Base-by-base conservation (phyloP, 1,140 invertebrate genomes). In the Trachymyrmex cornetzi region DNA sequence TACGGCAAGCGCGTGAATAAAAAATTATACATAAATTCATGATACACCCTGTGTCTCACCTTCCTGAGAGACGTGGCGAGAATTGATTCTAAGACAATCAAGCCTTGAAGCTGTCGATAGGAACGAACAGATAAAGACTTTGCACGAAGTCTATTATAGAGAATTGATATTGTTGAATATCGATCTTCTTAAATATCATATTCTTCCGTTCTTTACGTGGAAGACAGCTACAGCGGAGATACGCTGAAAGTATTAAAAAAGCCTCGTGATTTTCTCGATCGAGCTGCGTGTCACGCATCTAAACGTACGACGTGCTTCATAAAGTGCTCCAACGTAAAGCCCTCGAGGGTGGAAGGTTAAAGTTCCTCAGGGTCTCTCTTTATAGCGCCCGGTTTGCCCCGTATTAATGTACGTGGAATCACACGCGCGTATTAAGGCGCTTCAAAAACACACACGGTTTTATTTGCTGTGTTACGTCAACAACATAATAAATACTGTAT, bases 291-390 rank as follows among this genome's bases (percentile, higher is more conserved):
- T 44, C 38, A n/a, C 30, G 30, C 63, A 48, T 44, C 48, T 55
- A 9, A 63, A 67, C 14, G 44, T 30, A n/a, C 22, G 24, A 44
- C 50, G 67, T 59, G 66, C 50, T 82, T 24, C 61, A 82, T 74
- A 82, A 82, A 82, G 19, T 24, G 5, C 48, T 48, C 22, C 16
- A 24, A 38, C 79, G 30, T 27, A 38, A 19, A 61, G 57, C 72
- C 59, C 55, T 19, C 55, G 27, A 61, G 55, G 55, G 38, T 61
- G 57, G 57, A 84, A 75, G 44, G 80, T 84, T 75, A 50, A 75
- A 84, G 80, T 74, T 82, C 80, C 61, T 82, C 80, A 3, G 19
- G 24, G 27, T 75, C 19, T 61, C n/a, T 75, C 48, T 82, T 82
- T 74, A 84, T 61, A 61, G 55, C 6, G 27, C 61, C 14, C 27